phyloP scores from a whole-genome alignment of 2,113 vertebrate genomes.

The Dicrurus megarhynchus region DNA sequence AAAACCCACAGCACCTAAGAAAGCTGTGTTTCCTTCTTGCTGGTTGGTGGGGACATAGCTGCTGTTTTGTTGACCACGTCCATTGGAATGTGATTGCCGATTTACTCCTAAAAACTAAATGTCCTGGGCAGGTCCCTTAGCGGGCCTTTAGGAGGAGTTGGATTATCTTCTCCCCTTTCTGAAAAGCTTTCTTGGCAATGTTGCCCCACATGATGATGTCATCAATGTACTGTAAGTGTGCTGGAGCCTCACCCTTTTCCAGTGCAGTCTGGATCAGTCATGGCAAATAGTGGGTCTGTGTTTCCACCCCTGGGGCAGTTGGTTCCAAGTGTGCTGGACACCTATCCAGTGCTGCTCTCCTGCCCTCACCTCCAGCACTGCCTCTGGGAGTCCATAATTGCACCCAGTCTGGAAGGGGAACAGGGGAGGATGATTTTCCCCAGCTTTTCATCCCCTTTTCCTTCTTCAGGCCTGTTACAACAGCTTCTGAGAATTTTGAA shows the following conservation, averaged over 20 bases:
- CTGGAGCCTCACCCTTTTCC: neutral
- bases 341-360: neutral
- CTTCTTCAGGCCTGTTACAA: neutral
- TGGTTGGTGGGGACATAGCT: neutral
- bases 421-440: neutral
- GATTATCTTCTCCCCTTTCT: neutral
- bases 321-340: neutral
- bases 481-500: neutral
- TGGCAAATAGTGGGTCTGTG: neutral
- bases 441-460: neutral
- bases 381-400: neutral
- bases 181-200: neutral
- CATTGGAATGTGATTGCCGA: neutral
- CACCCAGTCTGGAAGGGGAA: neutral
- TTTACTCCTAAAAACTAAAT: neutral
- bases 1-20: neutral
- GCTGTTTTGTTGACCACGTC: neutral
- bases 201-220: neutral
- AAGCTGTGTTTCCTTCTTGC: neutral
- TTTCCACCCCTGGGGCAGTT: neutral
- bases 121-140: neutral
- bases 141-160: neutral
- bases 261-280: neutral
- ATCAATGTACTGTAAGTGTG: neutral
- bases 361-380: neutral